These are phyloP conservation scores for Poeciliopsis retropinna DNA, from an alignment of 2,113 vertebrate genomes.

Conservation along the genomic window DNA sequence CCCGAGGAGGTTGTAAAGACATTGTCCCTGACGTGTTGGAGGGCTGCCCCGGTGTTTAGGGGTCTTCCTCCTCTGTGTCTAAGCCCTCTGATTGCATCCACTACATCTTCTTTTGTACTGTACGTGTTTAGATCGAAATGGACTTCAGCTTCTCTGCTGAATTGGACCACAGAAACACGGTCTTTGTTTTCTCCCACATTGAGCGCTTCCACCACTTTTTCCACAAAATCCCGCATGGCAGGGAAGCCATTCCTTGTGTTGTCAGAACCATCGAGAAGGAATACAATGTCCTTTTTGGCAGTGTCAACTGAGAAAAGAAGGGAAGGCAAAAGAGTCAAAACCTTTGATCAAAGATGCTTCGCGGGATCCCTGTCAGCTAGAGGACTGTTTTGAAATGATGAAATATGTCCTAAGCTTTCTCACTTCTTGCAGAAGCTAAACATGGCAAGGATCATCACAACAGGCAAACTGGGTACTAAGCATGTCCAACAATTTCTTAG, in stretches of 20 bases:
- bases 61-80: constrained; percentile 47
- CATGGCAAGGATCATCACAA: not conserved
- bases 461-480: not conserved
- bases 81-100: constrained; percentile 2
- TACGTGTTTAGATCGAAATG: constrained; percentile 5
- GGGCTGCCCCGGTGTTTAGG: constrained; percentile 55
- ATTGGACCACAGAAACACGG: constrained; percentile 67
- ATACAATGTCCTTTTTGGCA: constrained; percentile 27
- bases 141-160: constrained; percentile 51
- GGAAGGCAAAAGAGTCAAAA: not conserved
- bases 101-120: not conserved
- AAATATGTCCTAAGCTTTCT: not conserved
- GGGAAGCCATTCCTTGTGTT: constrained; percentile 58
- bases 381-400: too few species aligned
- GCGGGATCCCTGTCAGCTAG: too few species aligned
- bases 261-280: constrained; percentile 87
- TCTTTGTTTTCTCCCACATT: constrained; percentile 61
- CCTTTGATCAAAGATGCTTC: not conserved
- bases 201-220: constrained; percentile 51
- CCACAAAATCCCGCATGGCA: constrained; percentile 54
- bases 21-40: constrained; percentile 46
- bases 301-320: constrained; percentile 22
- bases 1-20: constrained; percentile 82
- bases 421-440: too few species aligned
- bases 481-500: not conserved